These are phyloP conservation scores for Lasioglossum morio DNA, from an alignment of 2,888 invertebrate species.

Conservation along the genomic window DNA sequence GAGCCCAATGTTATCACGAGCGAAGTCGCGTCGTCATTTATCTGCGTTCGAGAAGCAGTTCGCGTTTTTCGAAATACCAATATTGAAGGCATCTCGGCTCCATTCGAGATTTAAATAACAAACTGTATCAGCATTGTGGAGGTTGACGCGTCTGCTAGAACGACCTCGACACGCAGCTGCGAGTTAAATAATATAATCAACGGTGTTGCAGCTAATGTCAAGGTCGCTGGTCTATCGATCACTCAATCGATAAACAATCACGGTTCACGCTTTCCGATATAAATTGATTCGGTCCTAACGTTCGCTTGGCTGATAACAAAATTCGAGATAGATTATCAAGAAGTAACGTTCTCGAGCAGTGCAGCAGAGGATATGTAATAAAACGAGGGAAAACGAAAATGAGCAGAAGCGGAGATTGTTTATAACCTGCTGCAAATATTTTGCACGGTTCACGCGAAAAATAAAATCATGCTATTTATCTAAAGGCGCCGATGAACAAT, in stretches of 20 bases:
- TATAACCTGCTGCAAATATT: background rate
- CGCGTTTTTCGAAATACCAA: constrained; percentile 40
- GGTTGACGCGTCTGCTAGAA: constrained; percentile 21
- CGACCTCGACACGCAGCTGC: constrained; percentile 37
- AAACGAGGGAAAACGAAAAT: background rate
- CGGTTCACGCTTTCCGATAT: background rate
- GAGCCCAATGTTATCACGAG: background rate
- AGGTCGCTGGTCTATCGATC: constrained; percentile 39
- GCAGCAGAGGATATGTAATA: constrained; percentile 2
- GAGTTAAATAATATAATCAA: constrained; percentile 50
- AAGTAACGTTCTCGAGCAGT: background rate
- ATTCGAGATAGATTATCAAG: background rate
- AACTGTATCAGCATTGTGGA: constrained; percentile 20
- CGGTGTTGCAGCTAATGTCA: constrained; percentile 57
- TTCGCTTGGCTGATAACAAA: background rate
- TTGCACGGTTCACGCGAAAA: background rate
- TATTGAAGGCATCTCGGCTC: constrained; percentile 10
- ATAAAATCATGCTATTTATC: background rate
- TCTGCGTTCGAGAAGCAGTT: constrained; percentile 13
- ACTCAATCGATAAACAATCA: background rate
- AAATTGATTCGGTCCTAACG: background rate
- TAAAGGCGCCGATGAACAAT: background rate
- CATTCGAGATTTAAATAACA: constrained; percentile 43
- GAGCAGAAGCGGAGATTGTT: background rate
- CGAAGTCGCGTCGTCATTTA: background rate